phyloP scores from a whole-genome alignment of 2,797 vertebrate species.

The Champsocephalus gunnari region DNA sequence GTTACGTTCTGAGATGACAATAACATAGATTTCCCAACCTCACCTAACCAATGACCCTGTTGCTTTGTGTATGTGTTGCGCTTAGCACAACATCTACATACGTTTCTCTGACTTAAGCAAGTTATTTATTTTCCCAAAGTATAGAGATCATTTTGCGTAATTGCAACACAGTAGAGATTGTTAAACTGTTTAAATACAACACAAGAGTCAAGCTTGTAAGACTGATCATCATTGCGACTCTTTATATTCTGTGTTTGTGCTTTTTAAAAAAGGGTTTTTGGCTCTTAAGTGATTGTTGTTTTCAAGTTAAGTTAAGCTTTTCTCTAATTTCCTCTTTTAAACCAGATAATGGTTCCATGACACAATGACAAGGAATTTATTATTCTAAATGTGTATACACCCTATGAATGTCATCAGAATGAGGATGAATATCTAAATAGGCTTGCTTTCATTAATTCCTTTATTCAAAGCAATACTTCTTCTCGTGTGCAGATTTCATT shows the following conservation, averaged over 20 bases:
- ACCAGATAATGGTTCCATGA: neutral
- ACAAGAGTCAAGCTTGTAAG: too few species aligned
- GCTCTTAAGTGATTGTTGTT: neutral
- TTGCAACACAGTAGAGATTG: too few species aligned
- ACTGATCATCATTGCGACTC: too few species aligned
- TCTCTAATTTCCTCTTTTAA: neutral
- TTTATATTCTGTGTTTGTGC: neutral
- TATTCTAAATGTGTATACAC: too few species aligned
- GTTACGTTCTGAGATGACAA: constrained; percentile 5
- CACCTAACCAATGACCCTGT: neutral
- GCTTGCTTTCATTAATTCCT: too few species aligned
- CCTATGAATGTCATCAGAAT: too few species aligned
- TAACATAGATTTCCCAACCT: neutral
- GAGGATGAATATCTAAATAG: too few species aligned
- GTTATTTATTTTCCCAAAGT: neutral
- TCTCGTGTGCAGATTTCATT: too few species aligned
- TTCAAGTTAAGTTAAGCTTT: neutral
- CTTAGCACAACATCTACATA: neutral
- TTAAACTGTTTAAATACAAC: too few species aligned
- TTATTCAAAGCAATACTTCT: too few species aligned
- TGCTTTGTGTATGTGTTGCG: neutral
- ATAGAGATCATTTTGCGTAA: too few species aligned
- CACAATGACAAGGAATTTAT: too few species aligned
- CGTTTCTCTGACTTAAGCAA: neutral
- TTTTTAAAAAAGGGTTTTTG: neutral